A percentile compares a stretch with the other conserved stretches of the same genome.
phyloP scores from a whole-genome alignment of 2,797 vertebrate genomes.

The Furcifer pardalis region DNA sequence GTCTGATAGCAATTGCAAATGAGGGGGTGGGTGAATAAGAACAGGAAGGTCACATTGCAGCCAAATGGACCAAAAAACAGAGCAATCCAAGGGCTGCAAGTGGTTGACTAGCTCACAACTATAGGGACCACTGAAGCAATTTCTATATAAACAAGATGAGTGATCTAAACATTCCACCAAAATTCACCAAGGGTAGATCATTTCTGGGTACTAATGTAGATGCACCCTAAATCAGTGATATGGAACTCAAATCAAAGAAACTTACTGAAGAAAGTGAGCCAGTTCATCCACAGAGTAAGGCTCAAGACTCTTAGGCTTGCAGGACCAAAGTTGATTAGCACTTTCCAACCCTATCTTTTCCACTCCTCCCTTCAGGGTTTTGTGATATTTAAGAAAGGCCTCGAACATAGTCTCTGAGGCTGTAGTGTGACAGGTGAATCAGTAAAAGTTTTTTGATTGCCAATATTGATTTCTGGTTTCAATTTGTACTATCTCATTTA shows the following conservation, averaged over 20 bases:
- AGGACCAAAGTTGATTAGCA: background rate
- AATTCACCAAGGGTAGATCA: no score
- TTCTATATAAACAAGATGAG: no score
- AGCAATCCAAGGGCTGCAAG: no score
- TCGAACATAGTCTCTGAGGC: background rate
- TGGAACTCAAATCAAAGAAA: background rate
- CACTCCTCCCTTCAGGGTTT: background rate
- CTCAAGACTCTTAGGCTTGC: background rate
- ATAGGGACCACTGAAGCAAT: no score
- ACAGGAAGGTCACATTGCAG: no score
- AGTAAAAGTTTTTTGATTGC: background rate
- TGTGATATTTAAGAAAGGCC: background rate
- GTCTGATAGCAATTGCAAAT: no score
- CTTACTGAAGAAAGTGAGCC: background rate
- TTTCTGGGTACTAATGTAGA: no score
- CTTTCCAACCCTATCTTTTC: background rate
- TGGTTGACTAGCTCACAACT: no score
- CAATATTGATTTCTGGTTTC: background rate
- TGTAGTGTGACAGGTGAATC: background rate
- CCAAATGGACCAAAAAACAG: no score
- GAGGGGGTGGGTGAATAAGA: no score
- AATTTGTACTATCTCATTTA: background rate
- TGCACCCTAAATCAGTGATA: background rate
- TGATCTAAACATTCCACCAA: no score
- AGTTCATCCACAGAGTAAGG: background rate